Conservation (phyloP, 2,888 invertebrate species). For the Mythimna vitellina region DNA sequence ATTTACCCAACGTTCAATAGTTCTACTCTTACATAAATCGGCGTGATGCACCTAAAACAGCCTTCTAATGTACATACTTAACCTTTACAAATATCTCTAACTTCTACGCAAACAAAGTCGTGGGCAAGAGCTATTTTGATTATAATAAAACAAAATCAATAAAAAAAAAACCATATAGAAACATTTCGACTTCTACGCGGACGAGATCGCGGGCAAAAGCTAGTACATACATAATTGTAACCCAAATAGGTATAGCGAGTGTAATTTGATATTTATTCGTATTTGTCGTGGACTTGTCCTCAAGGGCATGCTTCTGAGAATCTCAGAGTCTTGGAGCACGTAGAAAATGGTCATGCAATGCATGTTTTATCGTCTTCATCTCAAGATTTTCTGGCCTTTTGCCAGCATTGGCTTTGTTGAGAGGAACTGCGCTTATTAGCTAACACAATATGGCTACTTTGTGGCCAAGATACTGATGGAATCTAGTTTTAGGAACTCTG, state of each 20-base stretch:
- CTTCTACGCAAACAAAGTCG: too few species aligned
- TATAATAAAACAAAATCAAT: too few species aligned
- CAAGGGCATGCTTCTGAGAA: conserved; percentile 53
- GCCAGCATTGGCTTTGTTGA: conserved; percentile 33
- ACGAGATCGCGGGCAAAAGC: too few species aligned
- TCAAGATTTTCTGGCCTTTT: conserved; percentile 31
- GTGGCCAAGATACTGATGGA: not conserved
- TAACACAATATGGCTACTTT: conserved; percentile 21
- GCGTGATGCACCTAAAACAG: too few species aligned
- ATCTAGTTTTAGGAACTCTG: conserved; percentile 14
- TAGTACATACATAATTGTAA: conserved; percentile 62
- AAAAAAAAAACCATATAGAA: too few species aligned
- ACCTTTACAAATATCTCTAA: too few species aligned
- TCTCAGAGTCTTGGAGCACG: conserved; percentile 17
- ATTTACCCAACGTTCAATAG: too few species aligned
- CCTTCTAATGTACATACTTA: too few species aligned
- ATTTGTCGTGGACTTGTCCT: conserved; percentile 36
- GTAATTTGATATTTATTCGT: conserved; percentile 50
- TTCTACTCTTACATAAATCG: too few species aligned
- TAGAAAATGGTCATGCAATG: conserved; percentile 43
- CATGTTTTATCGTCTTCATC: conserved; percentile 37
- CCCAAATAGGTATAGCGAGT: conserved; percentile 64
- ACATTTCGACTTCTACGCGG: too few species aligned
- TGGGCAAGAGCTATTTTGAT: too few species aligned
- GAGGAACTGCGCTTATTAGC: conserved; percentile 39